Percentiles rank a stretch among this genome's conserved stretches.
Conservation (phyloP, 2,797 vertebrate species). For the Gouania willdenowi region DNA sequence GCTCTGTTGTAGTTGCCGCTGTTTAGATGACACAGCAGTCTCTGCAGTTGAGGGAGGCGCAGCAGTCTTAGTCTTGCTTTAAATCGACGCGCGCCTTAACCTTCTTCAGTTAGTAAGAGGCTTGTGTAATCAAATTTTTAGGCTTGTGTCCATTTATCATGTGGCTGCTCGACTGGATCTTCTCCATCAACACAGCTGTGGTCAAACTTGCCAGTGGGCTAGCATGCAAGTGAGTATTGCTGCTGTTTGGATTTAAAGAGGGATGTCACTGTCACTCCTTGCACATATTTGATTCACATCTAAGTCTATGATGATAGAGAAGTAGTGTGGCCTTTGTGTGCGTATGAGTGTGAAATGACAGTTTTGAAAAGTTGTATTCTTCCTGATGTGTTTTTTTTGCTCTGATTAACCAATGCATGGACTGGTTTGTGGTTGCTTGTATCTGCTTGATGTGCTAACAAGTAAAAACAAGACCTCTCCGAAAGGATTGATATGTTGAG, state of each 20-base stretch:
- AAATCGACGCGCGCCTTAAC: not conserved
- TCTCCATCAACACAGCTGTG: conserved; percentile 75
- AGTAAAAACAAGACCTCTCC: too few relatives aligned
- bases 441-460: too few relatives aligned
- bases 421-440: too few relatives aligned
- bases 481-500: too few relatives aligned
- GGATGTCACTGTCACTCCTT: too few relatives aligned
- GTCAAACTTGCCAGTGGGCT: conserved; percentile 75
- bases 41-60: conserved; percentile 9
- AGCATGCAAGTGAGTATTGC: conserved; percentile 71
- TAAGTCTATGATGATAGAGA: too few relatives aligned
- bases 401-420: too few relatives aligned
- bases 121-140: conserved; percentile 6
- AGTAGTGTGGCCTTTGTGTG: too few relatives aligned
- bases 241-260: too few relatives aligned
- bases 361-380: too few relatives aligned
- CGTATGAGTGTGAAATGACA: not conserved
- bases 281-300: too few relatives aligned
- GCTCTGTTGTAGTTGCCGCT: conserved; percentile 34
- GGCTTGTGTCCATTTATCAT: conserved; percentile 48
- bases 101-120: not conserved
- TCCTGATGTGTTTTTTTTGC: too few relatives aligned
- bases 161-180: conserved; percentile 80
- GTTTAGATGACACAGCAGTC: conserved; percentile 34
- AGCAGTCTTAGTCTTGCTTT: not conserved